Conservation (phyloP, 2,888 invertebrate species). For the Amiota communis region DNA sequence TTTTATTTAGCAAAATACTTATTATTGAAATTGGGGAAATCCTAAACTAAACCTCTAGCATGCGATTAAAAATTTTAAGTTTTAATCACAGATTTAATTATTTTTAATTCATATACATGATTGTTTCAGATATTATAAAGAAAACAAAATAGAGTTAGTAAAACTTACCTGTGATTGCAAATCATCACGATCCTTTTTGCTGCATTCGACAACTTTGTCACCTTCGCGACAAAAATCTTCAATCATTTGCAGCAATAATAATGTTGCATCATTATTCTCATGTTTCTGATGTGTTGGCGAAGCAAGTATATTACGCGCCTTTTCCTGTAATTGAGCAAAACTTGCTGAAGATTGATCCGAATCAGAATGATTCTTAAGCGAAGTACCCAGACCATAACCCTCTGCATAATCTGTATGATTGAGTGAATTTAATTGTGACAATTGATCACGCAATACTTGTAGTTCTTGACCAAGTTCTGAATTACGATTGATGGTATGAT, state of each 20-base stretch:
- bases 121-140: neutral
- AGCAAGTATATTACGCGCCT: slow-evolving; percentile 68
- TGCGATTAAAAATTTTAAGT: too few species aligned
- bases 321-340: slow-evolving; percentile 70
- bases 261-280: slow-evolving; percentile 62
- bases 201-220: slow-evolving; percentile 78
- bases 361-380: slow-evolving; percentile 62
- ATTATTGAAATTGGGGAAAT: neutral
- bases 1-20: slow-evolving; percentile 2
- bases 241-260: slow-evolving; percentile 75
- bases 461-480: slow-evolving; percentile 76
- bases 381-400: slow-evolving; percentile 73
- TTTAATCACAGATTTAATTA: slow-evolving; percentile 34
- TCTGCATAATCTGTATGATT: slow-evolving; percentile 76
- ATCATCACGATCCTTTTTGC: slow-evolving; percentile 81
- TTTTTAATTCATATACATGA: neutral
- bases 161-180: slow-evolving; percentile 81
- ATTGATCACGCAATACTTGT: slow-evolving; percentile 70
- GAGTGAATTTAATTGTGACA: slow-evolving; percentile 72
- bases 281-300: slow-evolving; percentile 61
- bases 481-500: slow-evolving; percentile 77
- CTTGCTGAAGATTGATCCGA: slow-evolving; percentile 62
- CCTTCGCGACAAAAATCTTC: slow-evolving; percentile 78
- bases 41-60: slow-evolving; percentile 1
- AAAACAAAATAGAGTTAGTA: neutral